Conservation (phyloP, 2,797 vertebrate genomes). For the Rhinichthys osculus region DNA sequence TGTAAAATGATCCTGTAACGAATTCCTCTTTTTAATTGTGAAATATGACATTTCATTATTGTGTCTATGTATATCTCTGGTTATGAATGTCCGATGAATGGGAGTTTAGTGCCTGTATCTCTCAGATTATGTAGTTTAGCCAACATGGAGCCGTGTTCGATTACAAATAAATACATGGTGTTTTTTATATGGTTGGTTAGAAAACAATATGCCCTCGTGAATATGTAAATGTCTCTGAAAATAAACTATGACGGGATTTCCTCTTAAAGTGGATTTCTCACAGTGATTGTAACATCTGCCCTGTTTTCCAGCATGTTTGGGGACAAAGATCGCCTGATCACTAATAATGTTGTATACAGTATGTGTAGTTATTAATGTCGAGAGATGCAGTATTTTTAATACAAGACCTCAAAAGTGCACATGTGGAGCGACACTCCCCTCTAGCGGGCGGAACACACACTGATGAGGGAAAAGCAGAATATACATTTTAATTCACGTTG, state of each 20-base stretch:
- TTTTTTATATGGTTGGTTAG: conserved; percentile 12
- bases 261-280: background rate
- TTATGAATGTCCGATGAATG: background rate
- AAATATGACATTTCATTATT: background rate
- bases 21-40: background rate
- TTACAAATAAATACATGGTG: background rate
- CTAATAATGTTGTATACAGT: background rate
- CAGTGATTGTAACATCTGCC: background rate
- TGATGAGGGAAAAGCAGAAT: background rate
- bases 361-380: background rate
- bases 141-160: background rate
- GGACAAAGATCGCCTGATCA: background rate
- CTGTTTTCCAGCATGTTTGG: background rate
- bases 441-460: conserved; percentile 29
- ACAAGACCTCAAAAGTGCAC: background rate
- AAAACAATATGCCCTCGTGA: background rate
- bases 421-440: conserved; percentile 35
- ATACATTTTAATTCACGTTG: background rate
- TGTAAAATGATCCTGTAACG: background rate
- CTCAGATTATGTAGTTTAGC: conserved; percentile 2
- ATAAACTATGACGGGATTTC: background rate
- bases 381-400: background rate
- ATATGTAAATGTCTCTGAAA: background rate
- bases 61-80: background rate
- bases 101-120: conserved; percentile 8